Base-by-base conservation (phyloP, 2,888 invertebrate species). In the Drosophila paucipuncta region DNA sequence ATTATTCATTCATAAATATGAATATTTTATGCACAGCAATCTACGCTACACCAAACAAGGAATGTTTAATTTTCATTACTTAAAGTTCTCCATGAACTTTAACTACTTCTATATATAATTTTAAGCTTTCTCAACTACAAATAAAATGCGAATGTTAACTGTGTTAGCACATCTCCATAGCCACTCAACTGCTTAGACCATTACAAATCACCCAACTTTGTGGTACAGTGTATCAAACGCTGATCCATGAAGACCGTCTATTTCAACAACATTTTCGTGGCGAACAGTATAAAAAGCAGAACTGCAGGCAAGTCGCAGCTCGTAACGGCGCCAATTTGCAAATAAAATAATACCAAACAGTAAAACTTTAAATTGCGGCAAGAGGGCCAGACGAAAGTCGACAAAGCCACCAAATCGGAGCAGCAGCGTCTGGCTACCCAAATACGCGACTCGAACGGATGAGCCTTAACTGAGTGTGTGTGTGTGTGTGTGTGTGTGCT, bases 321-420 rank as follows among this genome's bases (percentile, higher is more conserved):
- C 35, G 53, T 39, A 68, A 61, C 79, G 88, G 84, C 90, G 84
- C 90, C 90, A 89, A 89, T 76, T 73, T 82, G 71, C 76, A 88
- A 88, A 88, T 82, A 90, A 79, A 85, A 81, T 59, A 73, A 66
- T 68, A 73, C 79, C 68, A 70, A 77, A 73, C 67, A 66, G 68
- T 76, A 62, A 70, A 82, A 88, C 62, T 88, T 82, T 52, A 85
- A 88, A 76, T 79, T 88, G 85, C 73, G 54, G 54, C 65, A 69
- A 68, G 66, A 60, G 57, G 57, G 53, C 66, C 54, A 67, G 61
- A 43, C 53, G 22, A 30, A 41, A 16, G 30, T 31, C 22, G 30
- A 31, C 22, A 33, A 25, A 31, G 41, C 64, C n/a, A 43, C 57
- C 57, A 63, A 50, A 43, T 47, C 47, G 57, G 16, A 61, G 55